Base-by-base conservation (phyloP, 2,888 invertebrate genomes). In the Poecilus cupreus region DNA sequence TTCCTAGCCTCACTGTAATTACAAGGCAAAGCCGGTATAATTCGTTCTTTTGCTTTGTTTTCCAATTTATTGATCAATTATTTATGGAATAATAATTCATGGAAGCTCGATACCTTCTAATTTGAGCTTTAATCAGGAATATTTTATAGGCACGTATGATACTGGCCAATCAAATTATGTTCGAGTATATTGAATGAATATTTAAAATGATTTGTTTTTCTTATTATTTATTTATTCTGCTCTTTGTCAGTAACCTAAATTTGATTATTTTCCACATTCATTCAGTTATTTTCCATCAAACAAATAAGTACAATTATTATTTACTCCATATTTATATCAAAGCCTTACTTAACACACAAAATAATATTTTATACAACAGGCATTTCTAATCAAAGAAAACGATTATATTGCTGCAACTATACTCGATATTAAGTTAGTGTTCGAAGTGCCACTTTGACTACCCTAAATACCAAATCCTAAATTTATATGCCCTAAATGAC, bases 1-100 rank as follows among this genome's bases (percentile, higher is more conserved):
- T 68, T 68, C 64, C 64, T 16, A 13, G 37, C 32, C 6, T 68
- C 3, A 32, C 26, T 18, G 16, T 68, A 68, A 68, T 68, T 68
- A 68, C 37, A 68, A 68, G 18, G 64, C 37, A 68, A 18, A 37
- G 37, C 37, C 18, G 37, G 64, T 68, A 10, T n/a, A 68, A 37
- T 68, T 37, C 16, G 11, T 68, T 68, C 32, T 68, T 68, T 37
- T 37, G 64, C 64, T 68, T 74, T 74, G 39, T 74, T 74, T 76
- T 76, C 76, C 76, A 76, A 57, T 76, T 76, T 37, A 6, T 0
- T 37, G 11, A 37, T 76, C 4, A 76, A 76, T 76, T 39, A 54
- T 54, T 76, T 57, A 76, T 57, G 18, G 51, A 49, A 57, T 39
- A 76, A 76, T 57, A 54, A 57, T 76, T 76, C 76, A 37, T 26